phyloP scores from a whole-genome alignment of 2,797 vertebrate species.

The Gymnothorax reevesii region DNA sequence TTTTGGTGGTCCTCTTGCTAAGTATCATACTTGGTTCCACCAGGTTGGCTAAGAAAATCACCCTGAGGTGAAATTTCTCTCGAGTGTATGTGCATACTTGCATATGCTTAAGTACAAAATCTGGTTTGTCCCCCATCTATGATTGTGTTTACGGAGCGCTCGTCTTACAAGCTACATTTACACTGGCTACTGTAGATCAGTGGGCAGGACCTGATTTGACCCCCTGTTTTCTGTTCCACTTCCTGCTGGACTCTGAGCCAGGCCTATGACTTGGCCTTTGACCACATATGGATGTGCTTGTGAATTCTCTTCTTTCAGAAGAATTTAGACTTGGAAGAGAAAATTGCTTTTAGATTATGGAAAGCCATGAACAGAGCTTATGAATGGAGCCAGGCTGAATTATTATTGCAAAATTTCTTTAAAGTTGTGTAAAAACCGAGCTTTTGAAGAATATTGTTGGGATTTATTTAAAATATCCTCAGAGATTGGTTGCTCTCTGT shows the following conservation, averaged over 20 bases:
- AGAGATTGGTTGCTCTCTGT: not conserved
- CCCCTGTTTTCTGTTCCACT: conserved; percentile 11
- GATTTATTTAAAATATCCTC: not conserved
- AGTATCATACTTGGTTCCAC: not conserved
- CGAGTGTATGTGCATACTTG: not conserved
- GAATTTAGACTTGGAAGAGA: not conserved
- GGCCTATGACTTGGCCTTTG: conserved; percentile 11
- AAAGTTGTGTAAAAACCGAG: conserved; percentile 1
- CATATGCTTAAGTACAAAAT: not conserved
- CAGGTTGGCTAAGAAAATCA: not conserved
- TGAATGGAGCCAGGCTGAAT: not conserved
- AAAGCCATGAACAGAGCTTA: not conserved
- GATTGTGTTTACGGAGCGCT: not conserved
- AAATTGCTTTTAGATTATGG: not conserved
- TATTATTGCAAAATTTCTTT: not conserved
- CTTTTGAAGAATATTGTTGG: not conserved
- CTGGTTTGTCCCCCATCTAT: not conserved
- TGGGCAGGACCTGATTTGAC: not conserved
- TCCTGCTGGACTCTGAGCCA: conserved; percentile 18
- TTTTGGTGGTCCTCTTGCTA: not conserved
- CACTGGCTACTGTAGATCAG: not conserved
- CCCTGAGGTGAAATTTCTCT: not conserved
- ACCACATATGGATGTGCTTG: not conserved
- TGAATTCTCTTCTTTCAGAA: conserved; percentile 1
- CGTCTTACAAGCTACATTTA: not conserved